A percentile compares a stretch with the other conserved stretches of the same genome.
These are phyloP conservation scores for Aplysina aerophoba DNA, from an alignment of 37 sponge, comb jelly and placozoan genomes.

Conservation along the genomic window DNA sequence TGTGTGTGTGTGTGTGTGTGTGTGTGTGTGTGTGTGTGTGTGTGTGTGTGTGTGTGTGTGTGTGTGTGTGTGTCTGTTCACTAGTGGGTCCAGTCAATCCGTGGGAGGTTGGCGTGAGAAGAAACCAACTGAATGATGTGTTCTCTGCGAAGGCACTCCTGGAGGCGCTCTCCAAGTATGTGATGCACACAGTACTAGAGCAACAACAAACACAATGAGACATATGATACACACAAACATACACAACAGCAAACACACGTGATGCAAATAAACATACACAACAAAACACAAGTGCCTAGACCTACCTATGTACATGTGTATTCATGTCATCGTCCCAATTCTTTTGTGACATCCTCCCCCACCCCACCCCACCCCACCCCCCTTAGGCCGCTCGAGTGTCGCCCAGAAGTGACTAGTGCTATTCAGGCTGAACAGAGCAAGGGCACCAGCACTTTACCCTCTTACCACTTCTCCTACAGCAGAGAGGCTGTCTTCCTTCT, in stretches of 20 bases:
- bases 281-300: neutral
- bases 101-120: slow-evolving; percentile 6
- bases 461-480: slow-evolving; percentile 7
- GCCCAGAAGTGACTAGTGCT: neutral
- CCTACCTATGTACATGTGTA: neutral
- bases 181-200: neutral
- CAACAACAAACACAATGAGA: neutral
- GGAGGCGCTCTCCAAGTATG: slow-evolving; percentile 10
- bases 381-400: neutral
- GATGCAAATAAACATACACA: neutral
- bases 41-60: slow-evolving; percentile 56
- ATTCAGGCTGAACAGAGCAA: neutral
- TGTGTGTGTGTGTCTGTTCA: slow-evolving; percentile 32
- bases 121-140: neutral
- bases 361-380: neutral
- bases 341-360: neutral
- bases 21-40: slow-evolving; percentile 61
- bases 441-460: neutral
- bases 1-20: slow-evolving; percentile 57
- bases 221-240: neutral
- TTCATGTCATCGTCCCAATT: too few relatives aligned
- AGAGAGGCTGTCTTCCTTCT: slow-evolving; percentile 9
- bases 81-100: slow-evolving; percentile 24
- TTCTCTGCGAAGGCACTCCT: slow-evolving; percentile 5
- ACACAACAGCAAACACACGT: neutral